These are phyloP conservation scores for Plutomurus gul DNA, from an alignment of 1,140 invertebrate genomes.

Conservation along the genomic window DNA sequence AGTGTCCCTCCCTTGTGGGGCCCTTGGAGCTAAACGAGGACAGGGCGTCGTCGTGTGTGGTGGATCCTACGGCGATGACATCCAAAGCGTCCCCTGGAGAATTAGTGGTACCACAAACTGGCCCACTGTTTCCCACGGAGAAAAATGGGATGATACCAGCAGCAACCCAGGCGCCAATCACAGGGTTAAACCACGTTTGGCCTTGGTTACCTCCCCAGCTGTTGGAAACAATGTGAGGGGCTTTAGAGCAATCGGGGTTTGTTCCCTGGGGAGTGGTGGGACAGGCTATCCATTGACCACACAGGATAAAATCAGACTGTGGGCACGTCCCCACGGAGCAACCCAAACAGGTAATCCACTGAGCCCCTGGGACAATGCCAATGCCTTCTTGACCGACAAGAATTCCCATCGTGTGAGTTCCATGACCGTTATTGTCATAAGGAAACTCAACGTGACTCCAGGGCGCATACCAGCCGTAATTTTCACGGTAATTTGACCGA, in stretches of 20 bases:
- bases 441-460: neutral
- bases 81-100: neutral
- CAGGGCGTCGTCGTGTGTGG: neutral
- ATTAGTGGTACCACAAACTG: neutral
- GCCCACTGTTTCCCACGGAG: slow-evolving; percentile 4
- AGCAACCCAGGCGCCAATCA: neutral
- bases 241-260: neutral
- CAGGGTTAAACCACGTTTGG: neutral
- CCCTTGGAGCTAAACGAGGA: neutral
- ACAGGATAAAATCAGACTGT: neutral
- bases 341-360: neutral
- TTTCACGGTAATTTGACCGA: neutral
- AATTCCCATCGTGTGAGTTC: slow-evolving; percentile 15
- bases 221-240: slow-evolving; percentile 35
- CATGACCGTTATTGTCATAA: neutral
- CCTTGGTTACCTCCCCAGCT: slow-evolving; percentile 31
- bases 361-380: neutral
- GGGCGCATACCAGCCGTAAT: slow-evolving; percentile 36
- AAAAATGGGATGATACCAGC: slow-evolving; percentile 24
- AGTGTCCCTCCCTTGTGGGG: neutral
- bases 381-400: neutral
- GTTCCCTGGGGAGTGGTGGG: neutral
- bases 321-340: neutral
- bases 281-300: neutral
- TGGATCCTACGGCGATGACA: slow-evolving; percentile 4